Conservation (phyloP, 2,797 vertebrate species). For the Pantherophis alleghaniensis region DNA sequence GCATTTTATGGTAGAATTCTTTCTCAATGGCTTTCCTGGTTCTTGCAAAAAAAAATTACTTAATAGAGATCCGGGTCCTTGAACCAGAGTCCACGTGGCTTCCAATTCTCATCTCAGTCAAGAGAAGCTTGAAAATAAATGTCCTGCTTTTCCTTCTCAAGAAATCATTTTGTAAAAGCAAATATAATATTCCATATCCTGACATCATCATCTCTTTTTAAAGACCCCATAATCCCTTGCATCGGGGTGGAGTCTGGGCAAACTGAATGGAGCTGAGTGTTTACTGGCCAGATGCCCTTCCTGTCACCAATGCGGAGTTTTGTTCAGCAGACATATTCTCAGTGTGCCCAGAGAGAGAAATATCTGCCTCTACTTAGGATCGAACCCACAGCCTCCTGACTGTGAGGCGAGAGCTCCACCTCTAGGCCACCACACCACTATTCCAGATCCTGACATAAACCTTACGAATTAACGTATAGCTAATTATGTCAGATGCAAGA, state of each 20-base stretch:
- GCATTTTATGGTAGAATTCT: background rate
- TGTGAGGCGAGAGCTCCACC: too few relatives aligned
- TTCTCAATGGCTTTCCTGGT: background rate
- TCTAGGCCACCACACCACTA: too few relatives aligned
- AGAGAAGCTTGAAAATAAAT: background rate
- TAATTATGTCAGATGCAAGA: background rate
- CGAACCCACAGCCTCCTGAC: too few relatives aligned
- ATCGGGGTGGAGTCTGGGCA: too few relatives aligned
- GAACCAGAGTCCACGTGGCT: background rate
- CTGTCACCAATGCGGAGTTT: too few relatives aligned
- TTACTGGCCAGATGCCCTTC: too few relatives aligned
- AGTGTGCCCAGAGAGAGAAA: too few relatives aligned
- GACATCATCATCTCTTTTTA: too few relatives aligned
- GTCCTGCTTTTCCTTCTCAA: background rate
- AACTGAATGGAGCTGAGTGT: too few relatives aligned
- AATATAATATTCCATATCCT: background rate
- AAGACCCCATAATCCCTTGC: too few relatives aligned
- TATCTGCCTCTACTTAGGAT: too few relatives aligned
- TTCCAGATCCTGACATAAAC: background rate
- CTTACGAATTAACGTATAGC: background rate
- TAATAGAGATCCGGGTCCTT: background rate
- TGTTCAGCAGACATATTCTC: too few relatives aligned
- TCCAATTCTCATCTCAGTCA: background rate
- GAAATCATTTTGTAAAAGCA: background rate
- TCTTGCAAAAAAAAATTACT: background rate